Base-by-base conservation (phyloP, 2,888 invertebrate species). In the Oscheius myriophilus region DNA sequence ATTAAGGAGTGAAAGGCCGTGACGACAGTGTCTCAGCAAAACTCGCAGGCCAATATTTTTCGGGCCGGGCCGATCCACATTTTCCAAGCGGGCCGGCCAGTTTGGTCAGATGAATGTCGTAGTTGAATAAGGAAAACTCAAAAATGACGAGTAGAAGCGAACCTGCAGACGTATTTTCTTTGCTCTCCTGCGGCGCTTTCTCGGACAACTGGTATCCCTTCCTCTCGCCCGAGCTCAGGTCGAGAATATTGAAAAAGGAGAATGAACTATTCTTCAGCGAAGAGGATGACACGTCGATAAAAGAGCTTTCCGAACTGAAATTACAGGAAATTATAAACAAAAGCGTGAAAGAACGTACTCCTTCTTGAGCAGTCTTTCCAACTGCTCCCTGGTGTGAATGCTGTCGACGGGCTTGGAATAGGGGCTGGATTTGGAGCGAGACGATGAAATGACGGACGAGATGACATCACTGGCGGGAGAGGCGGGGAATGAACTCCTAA, bases 331-430 rank as follows among this genome's bases (percentile, higher is more conserved):
- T 11, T 33, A 9, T 2, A 21, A 18, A 6, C 16, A 9, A 18
- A 18, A 16, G 4, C 23, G n/a, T n/a, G n/a, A 33, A 46, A 51
- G 26, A 52, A 21, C 67, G 18, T 39, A 67, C 67, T 61, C 54
- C 39, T 61, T 67, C 6, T 53, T 39, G 12, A 77, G 66, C 39
- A 73, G 58, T 4, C 70, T 70, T 21, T 75, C 75, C 25, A 77
- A 58, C 46, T 77, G 77, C 33, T 77, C 71, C 45, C 70, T 67
- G 21, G 77, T 77, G 67, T 77, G 75, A 62, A 77, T 75, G 42
- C 72, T 74, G 12, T 74, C 74, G 2, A 68, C 65, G 9, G 70
- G 57, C 42, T 59, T 59, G 7, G 67, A 59, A 25, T 67, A 39
- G 6, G 67, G 61, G 11, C 39, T 53, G 23, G 52, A 55, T 52